These are phyloP conservation scores for Planococcus citri DNA, from an alignment of 1,140 invertebrate genomes.

Conservation along the genomic window DNA sequence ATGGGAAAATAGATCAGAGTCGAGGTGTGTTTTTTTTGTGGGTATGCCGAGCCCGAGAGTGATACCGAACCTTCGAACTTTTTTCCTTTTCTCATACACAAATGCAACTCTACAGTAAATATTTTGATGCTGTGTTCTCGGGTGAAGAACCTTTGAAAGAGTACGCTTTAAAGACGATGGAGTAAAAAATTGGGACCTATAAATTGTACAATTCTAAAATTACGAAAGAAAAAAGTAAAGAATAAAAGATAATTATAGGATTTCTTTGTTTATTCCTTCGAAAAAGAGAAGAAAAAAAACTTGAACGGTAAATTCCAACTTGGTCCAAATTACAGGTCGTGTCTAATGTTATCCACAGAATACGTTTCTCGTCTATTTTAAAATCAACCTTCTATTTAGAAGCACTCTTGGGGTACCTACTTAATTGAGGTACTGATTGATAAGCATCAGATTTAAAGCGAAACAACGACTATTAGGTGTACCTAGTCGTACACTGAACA, in stretches of 20 bases:
- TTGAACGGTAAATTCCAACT: background rate
- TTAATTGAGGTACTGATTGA: conserved; percentile 7
- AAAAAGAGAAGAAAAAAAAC: background rate
- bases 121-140: background rate
- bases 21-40: too few species aligned
- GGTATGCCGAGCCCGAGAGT: too few species aligned
- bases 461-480: background rate
- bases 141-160: background rate
- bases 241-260: conserved; percentile 5
- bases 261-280: background rate
- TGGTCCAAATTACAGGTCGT: background rate
- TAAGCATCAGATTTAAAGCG: conserved; percentile 6
- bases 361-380: conserved; percentile 3
- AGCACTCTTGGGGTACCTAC: conserved; percentile 5
- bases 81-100: too few species aligned
- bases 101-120: too few species aligned
- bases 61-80: too few species aligned
- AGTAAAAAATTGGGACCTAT: background rate
- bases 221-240: background rate
- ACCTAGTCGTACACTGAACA: background rate
- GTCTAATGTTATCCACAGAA: background rate
- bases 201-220: background rate
- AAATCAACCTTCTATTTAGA: conserved; percentile 7
- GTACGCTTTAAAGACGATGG: background rate
- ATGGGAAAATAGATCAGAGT: too few species aligned